A percentile compares a stretch with the other conserved stretches of the same genome.
phyloP scores from a whole-genome alignment of 2,888 invertebrate genomes.

The Oligia strigilis region DNA sequence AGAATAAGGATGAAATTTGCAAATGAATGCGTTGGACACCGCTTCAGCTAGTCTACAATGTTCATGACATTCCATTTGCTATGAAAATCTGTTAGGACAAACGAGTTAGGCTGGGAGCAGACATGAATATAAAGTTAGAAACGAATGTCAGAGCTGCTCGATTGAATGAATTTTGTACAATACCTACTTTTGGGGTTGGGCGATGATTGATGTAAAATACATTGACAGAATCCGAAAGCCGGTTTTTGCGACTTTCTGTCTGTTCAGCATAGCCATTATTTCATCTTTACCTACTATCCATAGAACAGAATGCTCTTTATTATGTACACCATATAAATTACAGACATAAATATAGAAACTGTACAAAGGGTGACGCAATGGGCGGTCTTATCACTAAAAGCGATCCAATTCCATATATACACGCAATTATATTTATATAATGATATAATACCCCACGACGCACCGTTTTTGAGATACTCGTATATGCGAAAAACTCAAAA shows the following conservation, averaged over 20 bases:
- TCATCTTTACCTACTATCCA: too few relatives aligned
- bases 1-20: constrained; percentile 53
- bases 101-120: constrained; percentile 34
- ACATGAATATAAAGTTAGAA: constrained; percentile 25
- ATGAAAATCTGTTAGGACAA: constrained; percentile 53
- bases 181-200: not conserved
- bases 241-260: not conserved
- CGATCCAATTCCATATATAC: too few relatives aligned
- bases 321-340: too few relatives aligned
- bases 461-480: too few relatives aligned
- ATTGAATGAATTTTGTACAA: constrained; percentile 8
- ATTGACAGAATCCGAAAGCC: not conserved
- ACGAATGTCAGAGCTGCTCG: constrained; percentile 12
- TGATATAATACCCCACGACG: too few relatives aligned
- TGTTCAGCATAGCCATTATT: not conserved
- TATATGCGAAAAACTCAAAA: too few relatives aligned
- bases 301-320: too few relatives aligned
- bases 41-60: constrained; percentile 50
- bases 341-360: too few relatives aligned
- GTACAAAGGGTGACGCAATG: too few relatives aligned
- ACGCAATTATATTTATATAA: too few relatives aligned
- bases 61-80: constrained; percentile 60
- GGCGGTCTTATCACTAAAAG: too few relatives aligned
- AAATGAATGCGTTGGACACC: constrained; percentile 51
- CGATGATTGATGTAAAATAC: not conserved